A percentile compares a stretch with the other conserved stretches of the same genome.
phyloP scores from a whole-genome alignment of 2,888 invertebrate species.

The Philonicus albiceps region DNA sequence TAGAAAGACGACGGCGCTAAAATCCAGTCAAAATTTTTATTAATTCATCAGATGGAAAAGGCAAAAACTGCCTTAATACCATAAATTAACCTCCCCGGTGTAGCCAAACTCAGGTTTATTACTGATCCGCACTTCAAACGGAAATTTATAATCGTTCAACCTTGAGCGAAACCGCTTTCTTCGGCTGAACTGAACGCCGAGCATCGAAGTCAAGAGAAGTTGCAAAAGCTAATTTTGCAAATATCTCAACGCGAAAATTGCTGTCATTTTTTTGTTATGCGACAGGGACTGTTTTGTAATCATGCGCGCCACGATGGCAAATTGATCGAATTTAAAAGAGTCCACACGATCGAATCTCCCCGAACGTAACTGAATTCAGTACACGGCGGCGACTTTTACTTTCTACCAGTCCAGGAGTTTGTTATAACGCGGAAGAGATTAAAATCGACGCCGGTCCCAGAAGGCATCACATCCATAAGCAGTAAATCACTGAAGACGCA shows the following conservation, averaged over 20 bases:
- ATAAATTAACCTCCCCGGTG: not conserved
- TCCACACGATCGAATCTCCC: not conserved
- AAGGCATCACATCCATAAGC: not conserved
- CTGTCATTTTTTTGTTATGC: not conserved
- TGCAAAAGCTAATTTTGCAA: not conserved
- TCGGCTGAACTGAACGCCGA: not conserved
- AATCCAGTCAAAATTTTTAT: not conserved
- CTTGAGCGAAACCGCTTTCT: not conserved
- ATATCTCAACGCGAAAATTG: not conserved
- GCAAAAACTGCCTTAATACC: not conserved
- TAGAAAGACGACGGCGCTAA: not conserved
- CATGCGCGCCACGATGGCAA: not conserved
- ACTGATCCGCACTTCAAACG: not conserved
- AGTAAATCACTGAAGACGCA: slow-evolving; percentile 16
- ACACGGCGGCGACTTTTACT: not conserved
- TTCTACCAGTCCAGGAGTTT: not conserved
- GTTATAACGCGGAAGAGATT: not conserved
- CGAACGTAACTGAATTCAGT: not conserved
- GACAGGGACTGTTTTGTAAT: not conserved
- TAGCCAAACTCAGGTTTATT: not conserved
- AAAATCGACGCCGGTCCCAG: not conserved
- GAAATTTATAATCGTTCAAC: not conserved
- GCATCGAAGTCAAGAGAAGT: not conserved
- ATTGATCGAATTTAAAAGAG: not conserved
- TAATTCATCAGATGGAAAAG: not conserved